Evolutionary conservation across 2,797 vertebrate genomes (phyloP).

Genomic region (Columba guinea): DNA sequence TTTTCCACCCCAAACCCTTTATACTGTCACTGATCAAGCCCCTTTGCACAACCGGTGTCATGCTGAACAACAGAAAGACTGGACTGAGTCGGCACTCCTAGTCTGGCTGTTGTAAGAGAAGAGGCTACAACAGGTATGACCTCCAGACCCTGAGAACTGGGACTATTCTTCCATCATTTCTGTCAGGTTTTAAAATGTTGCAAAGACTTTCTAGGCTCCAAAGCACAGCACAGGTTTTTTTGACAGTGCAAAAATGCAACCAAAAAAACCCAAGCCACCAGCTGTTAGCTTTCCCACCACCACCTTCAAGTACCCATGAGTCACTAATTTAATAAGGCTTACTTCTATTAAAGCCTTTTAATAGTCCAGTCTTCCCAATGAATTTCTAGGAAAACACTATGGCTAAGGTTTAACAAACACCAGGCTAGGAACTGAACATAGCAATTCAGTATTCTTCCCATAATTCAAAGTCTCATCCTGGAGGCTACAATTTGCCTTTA

Average conservation of each 20-base stretch:
- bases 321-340: background rate
- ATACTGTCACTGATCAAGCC: background rate
- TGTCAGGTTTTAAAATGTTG: background rate
- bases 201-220: background rate
- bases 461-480: background rate
- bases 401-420: background rate
- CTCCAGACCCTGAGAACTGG: background rate
- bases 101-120: background rate
- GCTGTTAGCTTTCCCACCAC: background rate
- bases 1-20: background rate
- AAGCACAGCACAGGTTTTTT: background rate
- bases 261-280: background rate
- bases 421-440: background rate
- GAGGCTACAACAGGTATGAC: rapidly evolving
- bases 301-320: background rate
- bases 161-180: background rate
- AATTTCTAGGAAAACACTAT: background rate
- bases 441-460: background rate
- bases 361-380: background rate
- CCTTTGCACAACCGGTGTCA: background rate
- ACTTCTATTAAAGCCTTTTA: background rate
- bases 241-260: background rate
- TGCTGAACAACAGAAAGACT: background rate
- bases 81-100: background rate
- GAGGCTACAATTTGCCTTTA: background rate